Base-by-base conservation (phyloP, 2,888 invertebrate species). In the Stenoptilia bipunctidactyla region DNA sequence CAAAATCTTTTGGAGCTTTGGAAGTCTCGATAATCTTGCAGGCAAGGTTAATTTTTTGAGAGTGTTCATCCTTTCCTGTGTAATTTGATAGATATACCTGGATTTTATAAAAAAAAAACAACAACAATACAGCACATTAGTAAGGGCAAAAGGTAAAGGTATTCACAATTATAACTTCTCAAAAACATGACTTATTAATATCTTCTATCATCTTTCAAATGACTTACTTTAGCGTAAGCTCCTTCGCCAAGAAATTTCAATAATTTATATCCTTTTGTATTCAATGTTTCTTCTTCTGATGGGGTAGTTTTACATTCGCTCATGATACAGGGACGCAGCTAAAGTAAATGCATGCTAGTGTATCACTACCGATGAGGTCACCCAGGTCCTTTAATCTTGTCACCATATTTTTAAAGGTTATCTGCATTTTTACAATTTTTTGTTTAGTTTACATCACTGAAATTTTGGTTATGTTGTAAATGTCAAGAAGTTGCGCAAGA, bases 1-100 rank as follows among this genome's bases (percentile, higher is more conserved):
- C 89, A 54, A 93, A 93, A 61, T 94, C 92, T 59, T 87, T 88
- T 0, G 92, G 91, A 5, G 92, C 92, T 61, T 89, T 89, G 1
- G 79, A 64, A 2, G 90, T 89, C 61, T 93, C 91, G 37, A 94
- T 89, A 39, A 90, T 76, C 75, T 94, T 94, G 59, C 92, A 92
- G 0, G 92, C 92, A 40, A 91, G 68, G 9, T 52, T 47, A 12
- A 52, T 15, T 55, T 70, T 80, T 33, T 53, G 53, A 1, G 44
- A 13, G 13, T 34, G 3, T 1, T 69, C 69, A 25, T 72, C 68
- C 53, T 68, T 80, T 35, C 47, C 42, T 41, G 46, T 37, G 50
- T 71, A 82, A 55, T 82, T 76, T 14, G 80, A 67, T 52, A 79
- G 52, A 60, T 60, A 83, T 38, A 83, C 83, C 82, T 82, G 62